Evolutionary conservation across 2,113 vertebrate genomes (phyloP).

Genomic region (Eurypyga helias): DNA sequence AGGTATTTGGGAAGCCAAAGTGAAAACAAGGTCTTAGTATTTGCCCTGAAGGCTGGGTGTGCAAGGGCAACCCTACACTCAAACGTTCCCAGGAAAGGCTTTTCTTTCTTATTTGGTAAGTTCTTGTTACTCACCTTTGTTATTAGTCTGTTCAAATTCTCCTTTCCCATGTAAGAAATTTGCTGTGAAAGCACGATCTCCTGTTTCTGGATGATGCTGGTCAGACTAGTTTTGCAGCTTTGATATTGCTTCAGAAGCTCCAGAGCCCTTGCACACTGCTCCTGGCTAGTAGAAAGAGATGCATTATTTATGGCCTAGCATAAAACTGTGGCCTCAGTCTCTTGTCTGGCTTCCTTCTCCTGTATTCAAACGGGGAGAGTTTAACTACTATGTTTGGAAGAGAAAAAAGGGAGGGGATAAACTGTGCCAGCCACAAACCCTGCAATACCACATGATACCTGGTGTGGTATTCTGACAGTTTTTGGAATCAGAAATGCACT

Average conservation of each 20-base stretch:
- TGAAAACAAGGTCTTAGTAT: background rate
- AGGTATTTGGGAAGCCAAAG: background rate
- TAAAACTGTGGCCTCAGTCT: background rate
- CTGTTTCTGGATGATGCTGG: constrained; percentile 86
- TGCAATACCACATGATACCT: background rate
- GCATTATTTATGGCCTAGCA: background rate
- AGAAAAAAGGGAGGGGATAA: background rate
- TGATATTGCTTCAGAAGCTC: constrained; percentile 92
- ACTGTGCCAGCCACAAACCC: background rate
- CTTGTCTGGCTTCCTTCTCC: background rate
- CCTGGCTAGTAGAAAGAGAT: constrained; percentile 75
- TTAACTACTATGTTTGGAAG: background rate
- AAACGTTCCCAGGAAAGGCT: background rate
- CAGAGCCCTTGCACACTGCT: constrained; percentile 83
- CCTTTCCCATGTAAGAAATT: constrained; percentile 92
- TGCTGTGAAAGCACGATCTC: constrained; percentile 84
- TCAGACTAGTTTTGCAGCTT: constrained; percentile 81
- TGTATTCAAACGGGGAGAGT: background rate
- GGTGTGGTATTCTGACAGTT: background rate
- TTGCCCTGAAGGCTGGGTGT: background rate
- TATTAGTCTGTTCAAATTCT: constrained; percentile 88
- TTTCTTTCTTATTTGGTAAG: background rate
- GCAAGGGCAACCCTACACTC: background rate
- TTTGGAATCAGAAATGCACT: background rate
- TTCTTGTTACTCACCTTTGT: constrained; percentile 78